Percentiles rank a stretch among this genome's conserved stretches.
phyloP scores from a whole-genome alignment of 2,797 vertebrate genomes.

The Rhabdophis nuchalis region DNA sequence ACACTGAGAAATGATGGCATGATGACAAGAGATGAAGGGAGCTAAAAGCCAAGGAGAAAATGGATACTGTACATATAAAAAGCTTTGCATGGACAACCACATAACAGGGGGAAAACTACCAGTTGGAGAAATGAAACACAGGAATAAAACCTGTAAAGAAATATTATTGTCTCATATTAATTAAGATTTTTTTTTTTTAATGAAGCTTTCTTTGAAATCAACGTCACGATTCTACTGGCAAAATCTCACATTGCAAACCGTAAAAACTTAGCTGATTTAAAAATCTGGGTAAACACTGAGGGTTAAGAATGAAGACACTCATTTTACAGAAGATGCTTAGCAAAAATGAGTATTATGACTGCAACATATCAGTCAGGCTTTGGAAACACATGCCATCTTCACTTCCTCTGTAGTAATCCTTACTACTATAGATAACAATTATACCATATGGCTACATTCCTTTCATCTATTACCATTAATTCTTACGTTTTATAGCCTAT shows the following conservation, averaged over 20 bases:
- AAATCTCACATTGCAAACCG: background rate
- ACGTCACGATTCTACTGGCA: background rate
- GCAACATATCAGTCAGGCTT: background rate
- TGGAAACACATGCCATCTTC: background rate
- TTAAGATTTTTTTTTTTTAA: background rate
- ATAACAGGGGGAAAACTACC: background rate
- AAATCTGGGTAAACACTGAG: background rate
- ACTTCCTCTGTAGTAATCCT: background rate
- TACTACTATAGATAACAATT: background rate
- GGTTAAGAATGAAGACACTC: background rate
- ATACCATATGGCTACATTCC: background rate
- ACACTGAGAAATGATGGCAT: background rate
- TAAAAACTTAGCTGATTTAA: background rate
- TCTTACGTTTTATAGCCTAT: background rate
- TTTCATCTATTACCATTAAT: background rate
- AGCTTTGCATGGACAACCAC: background rate
- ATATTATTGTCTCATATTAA: background rate
- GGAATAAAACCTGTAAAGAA: background rate
- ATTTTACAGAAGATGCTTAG: background rate
- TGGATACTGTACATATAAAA: background rate
- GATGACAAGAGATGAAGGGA: slow-evolving; percentile 1
- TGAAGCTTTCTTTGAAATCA: background rate
- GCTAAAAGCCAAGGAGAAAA: slow-evolving; percentile 9
- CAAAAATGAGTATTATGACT: background rate
- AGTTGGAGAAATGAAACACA: background rate